Percentiles rank a stretch among this genome's conserved stretches.
Conservation (phyloP, 2,888 invertebrate species). For the Salticus scenicus region DNA sequence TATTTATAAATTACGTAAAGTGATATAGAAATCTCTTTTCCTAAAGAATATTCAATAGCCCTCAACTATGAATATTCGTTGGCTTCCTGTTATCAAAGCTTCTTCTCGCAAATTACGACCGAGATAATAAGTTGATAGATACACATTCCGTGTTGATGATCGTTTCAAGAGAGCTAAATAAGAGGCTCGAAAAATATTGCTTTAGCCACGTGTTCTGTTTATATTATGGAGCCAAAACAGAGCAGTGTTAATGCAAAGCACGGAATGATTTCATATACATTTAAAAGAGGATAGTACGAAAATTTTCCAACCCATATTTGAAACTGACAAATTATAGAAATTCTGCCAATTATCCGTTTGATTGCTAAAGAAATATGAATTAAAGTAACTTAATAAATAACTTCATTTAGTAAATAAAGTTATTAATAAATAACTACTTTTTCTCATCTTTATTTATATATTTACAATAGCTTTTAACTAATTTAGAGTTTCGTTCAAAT, state of each 20-base stretch:
- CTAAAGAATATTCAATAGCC: conserved; percentile 36
- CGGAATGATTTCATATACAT: conserved; percentile 19
- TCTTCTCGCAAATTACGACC: conserved; percentile 55
- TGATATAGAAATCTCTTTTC: conserved; percentile 31
- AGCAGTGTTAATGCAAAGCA: background rate
- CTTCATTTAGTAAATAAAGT: too few relatives aligned
- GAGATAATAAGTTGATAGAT: conserved; percentile 54
- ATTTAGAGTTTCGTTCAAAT: too few relatives aligned
- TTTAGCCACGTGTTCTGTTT: conserved; percentile 5
- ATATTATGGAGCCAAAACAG: background rate
- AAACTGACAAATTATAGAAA: background rate
- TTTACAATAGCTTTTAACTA: too few relatives aligned
- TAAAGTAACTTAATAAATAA: too few relatives aligned
- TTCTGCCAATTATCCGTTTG: background rate
- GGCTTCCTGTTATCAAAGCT: conserved; percentile 40
- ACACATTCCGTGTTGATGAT: conserved; percentile 23
- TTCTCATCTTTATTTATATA: too few relatives aligned
- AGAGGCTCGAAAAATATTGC: conserved; percentile 35
- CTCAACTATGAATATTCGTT: conserved; percentile 49
- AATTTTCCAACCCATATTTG: background rate
- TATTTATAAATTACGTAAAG: conserved; percentile 52
- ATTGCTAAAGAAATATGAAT: too few relatives aligned
- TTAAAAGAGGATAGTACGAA: background rate
- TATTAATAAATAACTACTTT: too few relatives aligned
- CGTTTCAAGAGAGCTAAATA: conserved; percentile 10